Evolutionary conservation across 2,797 vertebrate genomes (phyloP).

Genomic region (Limosa lapponica): DNA sequence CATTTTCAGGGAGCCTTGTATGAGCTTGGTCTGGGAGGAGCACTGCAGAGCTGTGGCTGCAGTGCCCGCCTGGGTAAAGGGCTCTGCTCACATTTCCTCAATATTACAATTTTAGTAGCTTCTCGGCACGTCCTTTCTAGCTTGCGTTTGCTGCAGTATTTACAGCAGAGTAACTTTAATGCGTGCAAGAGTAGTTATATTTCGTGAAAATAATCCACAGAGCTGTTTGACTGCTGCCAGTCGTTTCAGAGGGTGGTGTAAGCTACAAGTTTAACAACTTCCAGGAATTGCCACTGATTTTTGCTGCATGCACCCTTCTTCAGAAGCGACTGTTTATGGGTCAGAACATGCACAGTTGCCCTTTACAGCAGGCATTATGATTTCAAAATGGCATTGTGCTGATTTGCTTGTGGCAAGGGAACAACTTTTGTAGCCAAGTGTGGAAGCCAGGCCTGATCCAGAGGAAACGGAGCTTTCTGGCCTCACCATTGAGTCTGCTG

Average conservation of each 20-base stretch:
- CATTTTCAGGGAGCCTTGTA: not conserved
- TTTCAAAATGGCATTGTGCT: constrained; percentile 22
- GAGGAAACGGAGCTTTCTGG: not conserved
- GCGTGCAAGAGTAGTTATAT: not conserved
- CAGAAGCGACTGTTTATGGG: not conserved
- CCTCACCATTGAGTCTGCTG: not conserved
- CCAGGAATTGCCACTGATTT: not conserved
- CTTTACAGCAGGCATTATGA: constrained; percentile 2
- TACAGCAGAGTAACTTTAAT: constrained; percentile 1
- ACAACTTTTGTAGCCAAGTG: not conserved
- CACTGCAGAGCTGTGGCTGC: not conserved
- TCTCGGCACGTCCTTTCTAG: not conserved
- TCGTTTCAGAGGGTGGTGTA: not conserved
- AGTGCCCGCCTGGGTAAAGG: not conserved
- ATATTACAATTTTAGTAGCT: not conserved
- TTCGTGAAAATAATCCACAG: not conserved
- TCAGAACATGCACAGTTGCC: not conserved
- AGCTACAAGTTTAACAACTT: not conserved
- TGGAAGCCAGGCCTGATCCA: not conserved
- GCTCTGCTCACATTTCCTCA: not conserved
- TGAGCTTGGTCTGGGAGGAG: not conserved
- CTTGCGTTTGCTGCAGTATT: not conserved
- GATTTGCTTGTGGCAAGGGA: constrained; percentile 25
- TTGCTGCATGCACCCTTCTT: not conserved
- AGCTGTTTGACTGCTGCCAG: not conserved